A percentile compares a stretch with the other conserved stretches of the same genome.
Evolutionary conservation across 1,140 invertebrate genomes (phyloP).

Genomic region (Amyelois transitella): DNA sequence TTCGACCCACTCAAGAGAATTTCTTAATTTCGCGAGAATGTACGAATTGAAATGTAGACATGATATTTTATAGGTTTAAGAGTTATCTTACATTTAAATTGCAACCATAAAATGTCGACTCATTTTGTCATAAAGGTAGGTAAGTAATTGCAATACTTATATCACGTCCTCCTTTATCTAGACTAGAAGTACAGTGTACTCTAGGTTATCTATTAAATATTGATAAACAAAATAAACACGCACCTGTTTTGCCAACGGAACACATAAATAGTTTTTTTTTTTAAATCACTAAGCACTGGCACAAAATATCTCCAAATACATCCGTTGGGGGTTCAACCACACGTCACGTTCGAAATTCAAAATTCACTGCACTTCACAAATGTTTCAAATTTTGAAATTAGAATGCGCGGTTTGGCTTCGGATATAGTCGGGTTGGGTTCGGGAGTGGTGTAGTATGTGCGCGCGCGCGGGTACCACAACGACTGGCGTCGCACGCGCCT

Average conservation of each 20-base stretch:
- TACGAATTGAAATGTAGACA: no score
- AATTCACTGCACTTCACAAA: slow-evolving; percentile 12
- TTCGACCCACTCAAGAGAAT: no score
- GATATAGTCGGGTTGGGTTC: neutral
- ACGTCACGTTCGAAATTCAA: slow-evolving; percentile 8
- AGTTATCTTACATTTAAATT: no score
- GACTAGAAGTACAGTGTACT: no score
- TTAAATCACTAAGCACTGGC: neutral
- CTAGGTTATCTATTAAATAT: slow-evolving; percentile 1
- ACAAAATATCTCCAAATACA: slow-evolving; percentile 31
- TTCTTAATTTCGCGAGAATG: no score
- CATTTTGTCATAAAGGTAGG: no score
- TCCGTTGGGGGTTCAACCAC: slow-evolving; percentile 49
- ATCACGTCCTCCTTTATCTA: neutral
- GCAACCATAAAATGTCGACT: no score
- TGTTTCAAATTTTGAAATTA: neutral
- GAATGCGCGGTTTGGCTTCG: neutral
- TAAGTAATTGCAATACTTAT: neutral
- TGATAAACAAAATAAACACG: slow-evolving; percentile 12
- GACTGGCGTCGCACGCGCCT: slow-evolving; percentile 63
- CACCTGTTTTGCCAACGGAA: slow-evolving; percentile 7
- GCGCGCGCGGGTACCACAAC: slow-evolving; percentile 42
- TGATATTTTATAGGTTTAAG: no score
- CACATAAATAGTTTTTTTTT: neutral
- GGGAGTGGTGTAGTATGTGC: slow-evolving; percentile 21